These are phyloP conservation scores for Diglossa cyanea DNA, from an alignment of 2,797 vertebrate species.

Conservation along the genomic window DNA sequence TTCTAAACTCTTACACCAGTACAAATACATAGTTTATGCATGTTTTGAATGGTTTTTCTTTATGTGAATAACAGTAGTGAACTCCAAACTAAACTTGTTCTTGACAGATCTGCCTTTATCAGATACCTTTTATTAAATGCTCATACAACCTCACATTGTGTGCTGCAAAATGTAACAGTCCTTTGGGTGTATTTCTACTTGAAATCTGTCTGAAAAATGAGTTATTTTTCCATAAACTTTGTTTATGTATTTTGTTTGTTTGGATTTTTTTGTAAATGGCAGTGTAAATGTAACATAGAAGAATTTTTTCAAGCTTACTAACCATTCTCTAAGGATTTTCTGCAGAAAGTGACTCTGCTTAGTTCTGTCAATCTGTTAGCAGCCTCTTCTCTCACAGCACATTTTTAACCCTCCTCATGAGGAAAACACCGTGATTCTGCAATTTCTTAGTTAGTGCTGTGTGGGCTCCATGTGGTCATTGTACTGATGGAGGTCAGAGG, in stretches of 20 bases:
- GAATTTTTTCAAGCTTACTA: neutral
- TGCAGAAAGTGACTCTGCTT: neutral
- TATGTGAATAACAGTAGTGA: neutral
- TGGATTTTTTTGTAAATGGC: neutral
- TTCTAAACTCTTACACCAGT: neutral
- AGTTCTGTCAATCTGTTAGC: neutral
- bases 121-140: neutral
- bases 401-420: neutral
- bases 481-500: neutral
- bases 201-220: neutral
- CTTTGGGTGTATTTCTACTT: neutral
- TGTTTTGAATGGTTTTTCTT: neutral
- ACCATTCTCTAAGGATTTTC: neutral
- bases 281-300: neutral
- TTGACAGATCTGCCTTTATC: neutral
- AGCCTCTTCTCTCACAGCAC: neutral
- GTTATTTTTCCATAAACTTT: neutral
- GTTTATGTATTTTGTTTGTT: neutral
- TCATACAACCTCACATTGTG: neutral
- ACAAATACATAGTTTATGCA: neutral
- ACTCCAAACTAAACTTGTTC: neutral
- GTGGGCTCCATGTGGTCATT: accelerated
- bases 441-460: neutral
- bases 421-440: neutral
- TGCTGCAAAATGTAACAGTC: neutral